phyloP scores from a whole-genome alignment of 2,797 vertebrate genomes.

The Cottoperca gobio region DNA sequence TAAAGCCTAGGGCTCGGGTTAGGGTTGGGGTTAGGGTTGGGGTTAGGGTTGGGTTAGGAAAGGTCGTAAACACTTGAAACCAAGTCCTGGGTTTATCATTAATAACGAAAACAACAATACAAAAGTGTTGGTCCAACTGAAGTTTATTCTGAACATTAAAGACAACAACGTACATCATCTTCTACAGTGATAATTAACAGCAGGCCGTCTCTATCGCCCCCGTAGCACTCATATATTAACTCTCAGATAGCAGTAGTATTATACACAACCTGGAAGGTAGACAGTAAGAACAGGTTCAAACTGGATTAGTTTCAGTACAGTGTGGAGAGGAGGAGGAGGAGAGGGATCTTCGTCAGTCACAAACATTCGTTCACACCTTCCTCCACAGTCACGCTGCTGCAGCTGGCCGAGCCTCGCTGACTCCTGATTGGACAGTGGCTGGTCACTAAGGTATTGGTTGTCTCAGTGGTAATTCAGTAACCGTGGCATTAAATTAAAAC shows the following conservation, averaged over 20 bases:
- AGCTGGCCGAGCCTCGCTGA: constrained; percentile 31
- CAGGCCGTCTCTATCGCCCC: constrained; percentile 58
- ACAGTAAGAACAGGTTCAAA: constrained; percentile 63
- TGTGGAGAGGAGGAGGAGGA: constrained; percentile 8
- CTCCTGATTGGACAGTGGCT: constrained; percentile 75
- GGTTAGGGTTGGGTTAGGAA: no score
- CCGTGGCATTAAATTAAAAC: constrained; percentile 53
- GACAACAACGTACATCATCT: constrained; percentile 83
- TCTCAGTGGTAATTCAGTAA: constrained; percentile 46
- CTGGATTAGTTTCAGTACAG: constrained; percentile 57
- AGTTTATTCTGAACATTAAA: constrained; percentile 87
- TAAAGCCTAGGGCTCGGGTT: no score
- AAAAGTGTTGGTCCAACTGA: constrained; percentile 81
- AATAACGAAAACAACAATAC: background rate
- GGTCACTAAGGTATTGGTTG: constrained; percentile 68
- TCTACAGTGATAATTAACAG: constrained; percentile 83
- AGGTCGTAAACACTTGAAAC: no score
- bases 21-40: no score
- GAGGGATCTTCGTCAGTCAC: constrained; percentile 23
- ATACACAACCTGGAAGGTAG: constrained; percentile 73
- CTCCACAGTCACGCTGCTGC: constrained; percentile 60
- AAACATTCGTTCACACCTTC: constrained; percentile 50
- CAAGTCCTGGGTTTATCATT: no score
- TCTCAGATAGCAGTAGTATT: constrained; percentile 79
- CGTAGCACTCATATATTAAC: constrained; percentile 77